Percentiles rank a stretch among this genome's conserved stretches.
Evolutionary conservation across 1,140 invertebrate genomes (phyloP).

Genomic region (Meteorus sp.): DNA sequence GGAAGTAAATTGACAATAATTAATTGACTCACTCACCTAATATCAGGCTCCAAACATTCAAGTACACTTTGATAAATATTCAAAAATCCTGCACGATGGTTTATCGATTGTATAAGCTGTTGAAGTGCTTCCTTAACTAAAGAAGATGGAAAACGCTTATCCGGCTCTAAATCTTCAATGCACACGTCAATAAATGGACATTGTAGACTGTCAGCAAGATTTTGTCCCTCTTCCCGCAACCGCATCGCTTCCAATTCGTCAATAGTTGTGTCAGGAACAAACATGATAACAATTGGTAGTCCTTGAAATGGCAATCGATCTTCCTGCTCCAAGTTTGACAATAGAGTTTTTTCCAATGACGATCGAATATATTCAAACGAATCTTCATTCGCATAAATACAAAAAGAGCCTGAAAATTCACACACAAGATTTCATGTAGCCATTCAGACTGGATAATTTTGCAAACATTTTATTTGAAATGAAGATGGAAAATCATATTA

Average conservation of each 20-base stretch:
- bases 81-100: slow-evolving; percentile 70
- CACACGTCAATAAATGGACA: slow-evolving; percentile 86
- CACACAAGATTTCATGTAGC: not conserved
- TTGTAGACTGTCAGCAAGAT: slow-evolving; percentile 84
- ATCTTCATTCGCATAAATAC: slow-evolving; percentile 88
- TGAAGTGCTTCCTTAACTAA: slow-evolving; percentile 75
- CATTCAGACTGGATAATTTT: not conserved
- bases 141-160: slow-evolving; percentile 61
- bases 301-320: slow-evolving; percentile 85
- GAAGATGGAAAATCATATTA: slow-evolving; percentile 2
- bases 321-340: slow-evolving; percentile 89
- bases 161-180: slow-evolving; percentile 66
- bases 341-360: slow-evolving; percentile 87
- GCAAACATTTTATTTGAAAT: not conserved
- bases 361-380: slow-evolving; percentile 90
- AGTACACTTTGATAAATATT: slow-evolving; percentile 76
- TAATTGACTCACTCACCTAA: slow-evolving; percentile 75
- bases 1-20: no score
- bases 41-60: slow-evolving; percentile 82
- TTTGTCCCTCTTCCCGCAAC: slow-evolving; percentile 87
- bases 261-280: slow-evolving; percentile 81
- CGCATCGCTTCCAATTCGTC: slow-evolving; percentile 81
- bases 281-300: slow-evolving; percentile 87
- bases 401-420: slow-evolving; percentile 71
- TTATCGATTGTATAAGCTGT: slow-evolving; percentile 75